Base-by-base conservation (phyloP, 2,113 vertebrate species). In the Microcebus jonahi region DNA sequence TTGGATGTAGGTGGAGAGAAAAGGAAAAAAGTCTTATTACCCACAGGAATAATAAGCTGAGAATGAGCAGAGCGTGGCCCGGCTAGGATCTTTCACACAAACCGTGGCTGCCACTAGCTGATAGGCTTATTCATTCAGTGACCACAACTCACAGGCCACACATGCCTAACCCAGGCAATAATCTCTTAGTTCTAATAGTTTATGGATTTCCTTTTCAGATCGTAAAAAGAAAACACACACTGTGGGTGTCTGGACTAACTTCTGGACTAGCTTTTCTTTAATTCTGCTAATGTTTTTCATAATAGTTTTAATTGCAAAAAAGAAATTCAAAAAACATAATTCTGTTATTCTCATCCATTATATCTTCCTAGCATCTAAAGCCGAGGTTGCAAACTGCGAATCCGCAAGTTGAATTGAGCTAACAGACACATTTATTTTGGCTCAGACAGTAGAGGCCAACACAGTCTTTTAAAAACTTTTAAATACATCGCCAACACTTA, bases 391-490 rank as follows among this genome's bases (percentile, higher is more conserved):
- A 91, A 91, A 90, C 50, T 23, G 84, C 88, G 90, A 23, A 81
- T 61, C 75, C 67, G 31, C 13, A 81, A 21, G 5, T 42, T 23
- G n/a, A 63, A 55, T 1, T 9, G 53, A 88, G 81, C 91, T 79
- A 84, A 90, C 23, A 76, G 94, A 75, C 36, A 18, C 63, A 36
- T 94, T 92, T 87, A 93, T 45, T 76, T 91, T 93, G 88, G 90
- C 95, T 61, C 48, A 48, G 45, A 39, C 45, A 13, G 45, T 4
- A 50, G 31, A 29, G 55, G 55, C 50, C 55, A 0, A 34, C 59
- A 23, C 29, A 65, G 73, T 48, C 29, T 65, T 50, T 73, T 53
- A 45, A 87, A 95, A 93, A 73, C 5, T 17, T 94, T 84, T 10
- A 85, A 83, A 61, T 84, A 10, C 0, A 0, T 59, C 68, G 94